Evolutionary conservation across 2,888 invertebrate species (phyloP), one percentile per base, ranked within the genome.

Genomic region (Rotaria magnacalcarata): DNA sequence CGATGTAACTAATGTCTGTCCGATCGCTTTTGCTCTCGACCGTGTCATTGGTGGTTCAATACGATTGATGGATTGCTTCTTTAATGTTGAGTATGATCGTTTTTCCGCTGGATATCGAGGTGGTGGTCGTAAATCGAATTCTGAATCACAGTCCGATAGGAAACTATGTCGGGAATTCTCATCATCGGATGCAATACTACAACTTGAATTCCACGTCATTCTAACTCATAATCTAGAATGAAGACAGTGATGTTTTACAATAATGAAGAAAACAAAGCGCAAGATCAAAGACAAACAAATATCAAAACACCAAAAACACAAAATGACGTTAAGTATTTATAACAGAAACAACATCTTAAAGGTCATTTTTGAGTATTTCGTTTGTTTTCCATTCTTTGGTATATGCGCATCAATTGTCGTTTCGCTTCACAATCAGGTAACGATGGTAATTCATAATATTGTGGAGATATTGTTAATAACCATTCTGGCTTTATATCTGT

Each of bases 401-500:
- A 56, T 43, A 87, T 54, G 27, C 87, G 74, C 14, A 52, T 95
- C 88, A 97, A 92, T 90, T 96, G 96, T 85, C 97, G 92, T 87
- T 43, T 86, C 4, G 85, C 86, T 84, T 87, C 87, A 52, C 85
- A 84, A 50, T 60, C 60, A 14, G 85, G 85, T 74, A 87, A 86
- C 47, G 84, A 86, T 21, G 43, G 24, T 50, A 87, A 80, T 43
- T 87, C 85, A 80, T 87, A 87, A 50, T 87, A 87, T 84, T 85
- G 86, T 43, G 87, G 85, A 14, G 85, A 67, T 21, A 87, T 85
- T 41, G 84, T 95, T 43, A 99, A 92, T 85, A 99, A 93, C 98
- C 93, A 93, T 88, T 93, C 93, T 16, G 93, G 97, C 93, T 98
- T 98, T 88, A 99, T 96, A 90, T 99, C 99, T 0, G 97, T 97